Percentiles rank a stretch among this genome's conserved stretches.
phyloP scores from a whole-genome alignment of 1,140 invertebrate genomes.

The Heliconius melpomene region DNA sequence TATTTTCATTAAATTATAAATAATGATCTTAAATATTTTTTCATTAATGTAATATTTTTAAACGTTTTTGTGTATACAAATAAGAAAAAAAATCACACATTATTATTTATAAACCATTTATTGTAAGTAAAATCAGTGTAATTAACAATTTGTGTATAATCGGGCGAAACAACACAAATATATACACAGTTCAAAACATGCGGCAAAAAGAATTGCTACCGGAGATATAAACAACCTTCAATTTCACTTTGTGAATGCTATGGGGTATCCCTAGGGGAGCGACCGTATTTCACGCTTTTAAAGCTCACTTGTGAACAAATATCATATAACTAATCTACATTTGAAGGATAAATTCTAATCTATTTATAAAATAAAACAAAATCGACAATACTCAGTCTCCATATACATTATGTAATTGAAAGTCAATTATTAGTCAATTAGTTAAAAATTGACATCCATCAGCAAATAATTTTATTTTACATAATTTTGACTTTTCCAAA shows the following conservation, averaged over 20 bases:
- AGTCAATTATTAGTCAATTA: slow-evolving; percentile 18
- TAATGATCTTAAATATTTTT: not conserved
- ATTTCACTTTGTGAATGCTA: slow-evolving; percentile 24
- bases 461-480: not conserved
- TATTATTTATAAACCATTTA: slow-evolving; percentile 64
- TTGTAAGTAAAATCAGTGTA: slow-evolving; percentile 63
- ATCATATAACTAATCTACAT: not conserved
- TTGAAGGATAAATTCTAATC: slow-evolving; percentile 21
- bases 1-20: not conserved
- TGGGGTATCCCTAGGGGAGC: slow-evolving; percentile 26
- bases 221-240: slow-evolving; percentile 17
- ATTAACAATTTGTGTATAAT: slow-evolving; percentile 57
- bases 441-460: slow-evolving; percentile 27
- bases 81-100: slow-evolving; percentile 22
- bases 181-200: slow-evolving; percentile 17
- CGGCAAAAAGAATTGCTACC: not conserved
- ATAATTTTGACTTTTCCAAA: not conserved
- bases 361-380: slow-evolving; percentile 37
- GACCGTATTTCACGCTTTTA: slow-evolving; percentile 19
- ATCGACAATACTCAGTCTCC: slow-evolving; percentile 47
- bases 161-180: slow-evolving; percentile 26
- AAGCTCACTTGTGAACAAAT: slow-evolving; percentile 23
- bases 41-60: not conserved
- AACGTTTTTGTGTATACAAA: not conserved
- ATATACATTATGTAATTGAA: slow-evolving; percentile 32